These are phyloP conservation scores for Drosophila nebulosa DNA, from an alignment of 1,140 invertebrate genomes.

Conservation along the genomic window DNA sequence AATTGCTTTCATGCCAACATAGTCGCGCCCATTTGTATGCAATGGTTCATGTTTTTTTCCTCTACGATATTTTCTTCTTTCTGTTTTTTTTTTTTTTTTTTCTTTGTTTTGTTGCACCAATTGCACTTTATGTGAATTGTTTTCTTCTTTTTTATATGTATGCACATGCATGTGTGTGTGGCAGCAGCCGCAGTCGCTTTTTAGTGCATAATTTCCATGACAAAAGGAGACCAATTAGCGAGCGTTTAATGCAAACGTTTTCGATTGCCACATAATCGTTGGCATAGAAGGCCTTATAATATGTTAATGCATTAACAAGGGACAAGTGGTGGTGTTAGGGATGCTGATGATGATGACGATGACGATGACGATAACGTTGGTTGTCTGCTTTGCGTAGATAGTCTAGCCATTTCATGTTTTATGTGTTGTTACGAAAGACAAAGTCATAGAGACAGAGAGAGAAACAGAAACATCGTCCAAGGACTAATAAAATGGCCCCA, in stretches of 20 bases:
- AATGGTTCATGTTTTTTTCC: neutral
- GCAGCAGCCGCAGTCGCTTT: constrained; percentile 23
- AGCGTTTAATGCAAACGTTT: constrained; percentile 67
- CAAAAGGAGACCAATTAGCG: constrained; percentile 71
- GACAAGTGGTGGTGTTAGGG: constrained; percentile 3
- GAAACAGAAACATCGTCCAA: constrained; percentile 41
- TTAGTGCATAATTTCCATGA: constrained; percentile 64
- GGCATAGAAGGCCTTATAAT: constrained; percentile 52
- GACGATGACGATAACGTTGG: neutral
- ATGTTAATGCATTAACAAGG: constrained; percentile 43
- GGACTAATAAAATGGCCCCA: constrained; percentile 40
- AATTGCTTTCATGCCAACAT: constrained; percentile 62
- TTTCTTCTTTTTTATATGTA: constrained; percentile 23
- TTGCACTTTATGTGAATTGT: constrained; percentile 56
- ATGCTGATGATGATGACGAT: neutral
- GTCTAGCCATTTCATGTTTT: neutral
- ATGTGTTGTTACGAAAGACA: neutral
- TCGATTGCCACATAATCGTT: constrained; percentile 53
- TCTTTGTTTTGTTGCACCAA: constrained; percentile 37
- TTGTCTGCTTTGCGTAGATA: neutral
- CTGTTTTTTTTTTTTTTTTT: constrained; percentile 17
- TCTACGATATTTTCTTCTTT: constrained; percentile 6
- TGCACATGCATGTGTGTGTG: neutral
- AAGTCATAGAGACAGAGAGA: neutral
- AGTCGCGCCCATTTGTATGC: constrained; percentile 64